These are phyloP conservation scores for Eremobia ochroleuca DNA, from an alignment of 2,888 invertebrate species.

Conservation along the genomic window DNA sequence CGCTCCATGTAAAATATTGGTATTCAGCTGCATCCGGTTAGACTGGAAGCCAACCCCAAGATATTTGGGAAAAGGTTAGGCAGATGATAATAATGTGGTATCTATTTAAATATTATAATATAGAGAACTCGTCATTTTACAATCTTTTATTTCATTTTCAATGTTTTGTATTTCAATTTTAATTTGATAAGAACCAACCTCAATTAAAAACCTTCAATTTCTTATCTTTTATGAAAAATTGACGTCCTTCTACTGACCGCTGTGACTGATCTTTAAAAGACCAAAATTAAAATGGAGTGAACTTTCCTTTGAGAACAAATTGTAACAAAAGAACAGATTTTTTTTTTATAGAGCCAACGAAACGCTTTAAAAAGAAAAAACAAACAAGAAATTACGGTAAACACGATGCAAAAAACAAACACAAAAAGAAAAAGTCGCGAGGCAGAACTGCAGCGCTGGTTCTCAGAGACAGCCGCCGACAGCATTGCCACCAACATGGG, in stretches of 20 bases:
- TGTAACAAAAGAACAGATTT: not conserved
- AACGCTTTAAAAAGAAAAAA: not conserved
- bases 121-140: not conserved
- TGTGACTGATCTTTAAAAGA: not conserved
- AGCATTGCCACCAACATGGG: not conserved
- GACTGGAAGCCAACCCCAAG: too few species aligned
- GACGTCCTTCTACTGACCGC: not conserved
- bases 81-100: too few species aligned
- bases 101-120: not conserved
- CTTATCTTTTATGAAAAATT: not conserved
- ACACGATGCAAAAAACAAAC: not conserved
- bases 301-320: not conserved
- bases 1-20: too few species aligned
- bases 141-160: too few species aligned
- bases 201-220: not conserved
- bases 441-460: not conserved
- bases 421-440: not conserved
- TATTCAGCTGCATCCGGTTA: too few species aligned
- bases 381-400: not conserved
- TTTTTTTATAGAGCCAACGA: too few species aligned
- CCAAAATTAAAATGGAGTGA: not conserved
- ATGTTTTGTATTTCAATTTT: not conserved
- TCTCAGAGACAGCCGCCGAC: not conserved
- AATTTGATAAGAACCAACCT: not conserved
- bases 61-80: too few species aligned